Percentiles rank a stretch among this genome's conserved stretches.
These are phyloP conservation scores for Luehdorfia chinensis DNA, from an alignment of 1,140 invertebrate species.

Conservation along the genomic window DNA sequence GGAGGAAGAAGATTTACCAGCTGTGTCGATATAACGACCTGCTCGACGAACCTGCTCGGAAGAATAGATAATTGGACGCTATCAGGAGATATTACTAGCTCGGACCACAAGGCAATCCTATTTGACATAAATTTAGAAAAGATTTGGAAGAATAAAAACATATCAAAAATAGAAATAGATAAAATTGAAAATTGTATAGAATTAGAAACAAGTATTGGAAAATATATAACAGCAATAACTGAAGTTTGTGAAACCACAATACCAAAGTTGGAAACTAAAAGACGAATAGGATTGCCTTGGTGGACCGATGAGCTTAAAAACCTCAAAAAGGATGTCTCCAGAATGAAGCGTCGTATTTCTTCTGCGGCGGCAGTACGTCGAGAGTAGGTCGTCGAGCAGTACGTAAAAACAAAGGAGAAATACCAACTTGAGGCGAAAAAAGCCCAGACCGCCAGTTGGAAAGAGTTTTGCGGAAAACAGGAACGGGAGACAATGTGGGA, in stretches of 20 bases:
- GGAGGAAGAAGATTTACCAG: neutral
- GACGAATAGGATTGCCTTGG: neutral
- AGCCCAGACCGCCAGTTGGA: neutral
- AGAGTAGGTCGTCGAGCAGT: neutral
- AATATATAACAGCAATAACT: neutral
- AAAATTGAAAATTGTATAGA: neutral
- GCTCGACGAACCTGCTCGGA: neutral
- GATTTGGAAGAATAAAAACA: neutral
- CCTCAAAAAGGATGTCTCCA: neutral
- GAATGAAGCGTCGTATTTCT: neutral
- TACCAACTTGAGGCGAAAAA: neutral
- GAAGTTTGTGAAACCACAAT: neutral
- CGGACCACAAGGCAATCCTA: neutral
- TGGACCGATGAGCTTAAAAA: neutral
- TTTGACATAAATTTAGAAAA: neutral
- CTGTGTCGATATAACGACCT: constrained; percentile 12
- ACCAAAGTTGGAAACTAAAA: neutral
- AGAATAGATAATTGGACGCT: neutral
- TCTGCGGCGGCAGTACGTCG: neutral
- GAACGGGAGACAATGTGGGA: constrained; percentile 1
- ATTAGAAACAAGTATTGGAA: neutral
- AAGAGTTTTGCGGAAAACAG: constrained; percentile 22
- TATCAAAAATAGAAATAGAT: neutral
- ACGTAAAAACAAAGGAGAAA: neutral
- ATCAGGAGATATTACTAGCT: neutral